Conservation (phyloP, 2,888 invertebrate species). For the Julus scandinavius region DNA sequence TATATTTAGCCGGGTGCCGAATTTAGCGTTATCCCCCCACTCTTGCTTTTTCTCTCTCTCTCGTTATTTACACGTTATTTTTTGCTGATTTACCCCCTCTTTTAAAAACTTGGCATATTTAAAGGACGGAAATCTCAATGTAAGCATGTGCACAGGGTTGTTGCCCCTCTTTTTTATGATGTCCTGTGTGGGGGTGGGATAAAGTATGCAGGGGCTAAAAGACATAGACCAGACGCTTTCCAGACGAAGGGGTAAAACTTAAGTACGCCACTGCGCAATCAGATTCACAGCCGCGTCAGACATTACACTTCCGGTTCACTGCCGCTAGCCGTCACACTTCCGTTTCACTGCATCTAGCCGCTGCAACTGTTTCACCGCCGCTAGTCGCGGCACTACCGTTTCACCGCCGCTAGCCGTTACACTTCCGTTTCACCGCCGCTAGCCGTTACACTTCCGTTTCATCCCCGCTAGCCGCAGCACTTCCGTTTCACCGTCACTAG, state of each 20-base stretch:
- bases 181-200: slow-evolving; percentile 3
- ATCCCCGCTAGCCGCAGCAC: no score
- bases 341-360: no score
- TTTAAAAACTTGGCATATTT: not conserved
- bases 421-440: no score
- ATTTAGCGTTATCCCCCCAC: not conserved
- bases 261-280: not conserved
- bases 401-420: no score
- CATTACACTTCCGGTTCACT: no score
- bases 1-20: not conserved
- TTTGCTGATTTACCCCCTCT: not conserved
- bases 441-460: no score
- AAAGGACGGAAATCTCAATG: not conserved
- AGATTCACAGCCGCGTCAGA: no score
- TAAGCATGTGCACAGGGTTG: slow-evolving; percentile 15
- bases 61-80: not conserved
- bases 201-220: not conserved
- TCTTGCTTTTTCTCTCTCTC: not conserved
- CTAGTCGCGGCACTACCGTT: no score
- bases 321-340: no score
- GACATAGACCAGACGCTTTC: slow-evolving; percentile 2
- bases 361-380: no score
- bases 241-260: slow-evolving; percentile 19
- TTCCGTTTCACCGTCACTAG: no score
- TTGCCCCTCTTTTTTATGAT: slow-evolving; percentile 30